phyloP scores from a whole-genome alignment of 35 echinoderm and acorn worm species.

The Chiridota heheva region DNA sequence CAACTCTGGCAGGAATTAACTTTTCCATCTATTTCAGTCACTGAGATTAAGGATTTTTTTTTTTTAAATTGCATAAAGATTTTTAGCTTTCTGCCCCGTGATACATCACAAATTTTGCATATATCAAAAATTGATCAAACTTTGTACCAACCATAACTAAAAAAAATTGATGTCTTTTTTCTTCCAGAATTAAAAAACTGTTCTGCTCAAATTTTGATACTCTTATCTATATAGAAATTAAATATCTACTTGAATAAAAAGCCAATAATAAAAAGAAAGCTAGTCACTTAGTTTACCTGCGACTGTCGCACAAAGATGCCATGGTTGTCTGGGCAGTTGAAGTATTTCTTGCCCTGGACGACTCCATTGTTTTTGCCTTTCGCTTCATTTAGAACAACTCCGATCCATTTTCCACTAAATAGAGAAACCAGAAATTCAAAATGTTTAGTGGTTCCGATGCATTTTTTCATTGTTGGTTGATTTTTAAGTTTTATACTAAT shows the following conservation, averaged over 20 bases:
- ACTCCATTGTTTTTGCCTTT: conserved; percentile 99
- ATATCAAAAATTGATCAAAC: too few species aligned
- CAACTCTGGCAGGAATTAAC: too few species aligned
- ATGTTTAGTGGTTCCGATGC: background rate
- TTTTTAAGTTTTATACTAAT: too few species aligned
- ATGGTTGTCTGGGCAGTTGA: conserved; percentile 88
- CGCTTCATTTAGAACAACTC: conserved; percentile 78
- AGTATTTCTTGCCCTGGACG: conserved; percentile 96
- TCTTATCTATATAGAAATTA: background rate
- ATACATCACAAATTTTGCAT: too few species aligned
- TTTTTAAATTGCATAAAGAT: too few species aligned
- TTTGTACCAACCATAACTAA: too few species aligned
- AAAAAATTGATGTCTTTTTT: background rate
- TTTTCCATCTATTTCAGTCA: too few species aligned
- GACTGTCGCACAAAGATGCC: conserved; percentile 96
- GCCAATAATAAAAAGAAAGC: too few species aligned
- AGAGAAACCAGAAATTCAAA: background rate
- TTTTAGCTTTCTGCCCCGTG: too few species aligned
- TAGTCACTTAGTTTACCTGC: conserved; percentile 68
- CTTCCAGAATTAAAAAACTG: background rate
- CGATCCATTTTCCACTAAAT: conserved; percentile 96
- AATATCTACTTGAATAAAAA: background rate
- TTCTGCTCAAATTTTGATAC: background rate
- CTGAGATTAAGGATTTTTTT: too few species aligned
- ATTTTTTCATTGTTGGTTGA: background rate